These are phyloP conservation scores for Eumacrocentrus americanus DNA, from an alignment of 2,888 invertebrate genomes.

Conservation along the genomic window DNA sequence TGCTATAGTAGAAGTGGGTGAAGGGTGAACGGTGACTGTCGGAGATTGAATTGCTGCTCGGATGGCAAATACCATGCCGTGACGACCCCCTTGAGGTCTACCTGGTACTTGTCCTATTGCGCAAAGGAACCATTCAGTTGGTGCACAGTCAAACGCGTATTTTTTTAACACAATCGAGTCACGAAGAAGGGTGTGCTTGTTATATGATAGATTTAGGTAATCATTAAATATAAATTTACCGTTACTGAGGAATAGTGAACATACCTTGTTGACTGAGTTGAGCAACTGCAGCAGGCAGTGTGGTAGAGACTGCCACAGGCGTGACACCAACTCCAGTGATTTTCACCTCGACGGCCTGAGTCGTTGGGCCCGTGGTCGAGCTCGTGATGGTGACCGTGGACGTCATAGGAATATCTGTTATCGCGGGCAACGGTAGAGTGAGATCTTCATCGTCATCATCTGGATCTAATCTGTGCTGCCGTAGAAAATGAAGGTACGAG, in stretches of 20 bases:
- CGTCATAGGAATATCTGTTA: slow-evolving; percentile 36
- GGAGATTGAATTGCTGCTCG: slow-evolving; percentile 59
- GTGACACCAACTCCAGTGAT: slow-evolving; percentile 67
- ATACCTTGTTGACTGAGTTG: slow-evolving; percentile 69
- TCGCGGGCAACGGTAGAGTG: slow-evolving; percentile 47
- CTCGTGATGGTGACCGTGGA: slow-evolving; percentile 23
- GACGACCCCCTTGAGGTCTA: slow-evolving; percentile 70
- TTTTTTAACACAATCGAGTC: not conserved
- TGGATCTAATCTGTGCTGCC: slow-evolving; percentile 73
- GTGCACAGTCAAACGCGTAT: slow-evolving; percentile 13
- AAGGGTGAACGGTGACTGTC: slow-evolving; percentile 58
- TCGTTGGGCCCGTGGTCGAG: slow-evolving; percentile 32
- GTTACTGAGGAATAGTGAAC: too few relatives aligned
- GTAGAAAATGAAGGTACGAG: slow-evolving; percentile 76
- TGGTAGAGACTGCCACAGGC: slow-evolving; percentile 68
- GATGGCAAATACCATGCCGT: slow-evolving; percentile 71
- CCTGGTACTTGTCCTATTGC: slow-evolving; percentile 69
- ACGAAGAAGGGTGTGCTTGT: not conserved
- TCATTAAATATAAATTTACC: too few relatives aligned
- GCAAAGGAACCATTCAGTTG: slow-evolving; percentile 42
- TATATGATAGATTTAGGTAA: too few relatives aligned
- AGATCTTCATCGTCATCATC: slow-evolving; percentile 65
- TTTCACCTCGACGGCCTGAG: slow-evolving; percentile 66
- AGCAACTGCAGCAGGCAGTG: slow-evolving; percentile 68
- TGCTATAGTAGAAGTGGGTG: slow-evolving; percentile 60